Conservation (phyloP, 1,140 invertebrate species). For the Leptestheria dahalacensis region DNA sequence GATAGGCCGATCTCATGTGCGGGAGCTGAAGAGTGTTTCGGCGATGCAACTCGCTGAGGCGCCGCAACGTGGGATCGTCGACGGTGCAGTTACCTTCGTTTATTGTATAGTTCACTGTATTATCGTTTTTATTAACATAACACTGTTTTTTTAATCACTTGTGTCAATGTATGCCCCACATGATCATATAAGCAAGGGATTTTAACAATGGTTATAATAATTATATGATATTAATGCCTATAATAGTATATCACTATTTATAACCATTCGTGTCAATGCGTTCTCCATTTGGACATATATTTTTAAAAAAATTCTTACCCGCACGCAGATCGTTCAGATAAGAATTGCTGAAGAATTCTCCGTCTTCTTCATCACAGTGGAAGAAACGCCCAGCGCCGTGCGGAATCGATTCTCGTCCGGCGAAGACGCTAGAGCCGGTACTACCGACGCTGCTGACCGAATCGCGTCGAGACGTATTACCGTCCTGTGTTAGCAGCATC, state of each 20-base stretch:
- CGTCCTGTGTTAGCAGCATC: not conserved
- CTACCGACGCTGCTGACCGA: slow-evolving; percentile 9
- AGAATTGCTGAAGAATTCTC: slow-evolving; percentile 59
- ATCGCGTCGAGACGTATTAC: not conserved
- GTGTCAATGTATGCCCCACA: too few species aligned
- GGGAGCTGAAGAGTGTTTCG: slow-evolving; percentile 73
- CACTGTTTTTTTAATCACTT: too few species aligned
- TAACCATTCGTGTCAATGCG: too few species aligned
- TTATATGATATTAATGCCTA: too few species aligned
- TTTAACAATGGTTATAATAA: too few species aligned
- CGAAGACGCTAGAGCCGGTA: not conserved
- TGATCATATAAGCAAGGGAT: too few species aligned
- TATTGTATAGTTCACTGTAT: too few species aligned
- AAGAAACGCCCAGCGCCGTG: slow-evolving; percentile 26
- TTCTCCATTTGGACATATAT: too few species aligned
- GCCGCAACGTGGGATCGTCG: slow-evolving; percentile 25
- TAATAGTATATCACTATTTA: too few species aligned
- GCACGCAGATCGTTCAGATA: slow-evolving; percentile 35
- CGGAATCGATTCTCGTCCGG: not conserved
- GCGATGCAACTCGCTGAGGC: slow-evolving; percentile 55
- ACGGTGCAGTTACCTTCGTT: slow-evolving; percentile 23
- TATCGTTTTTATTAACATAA: too few species aligned
- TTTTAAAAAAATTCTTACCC: slow-evolving; percentile 14
- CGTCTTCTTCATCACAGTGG: slow-evolving; percentile 64
- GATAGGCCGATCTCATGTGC: slow-evolving; percentile 76